Conservation (phyloP, 2,113 vertebrate species). For the Pristiophorus japonicus region DNA sequence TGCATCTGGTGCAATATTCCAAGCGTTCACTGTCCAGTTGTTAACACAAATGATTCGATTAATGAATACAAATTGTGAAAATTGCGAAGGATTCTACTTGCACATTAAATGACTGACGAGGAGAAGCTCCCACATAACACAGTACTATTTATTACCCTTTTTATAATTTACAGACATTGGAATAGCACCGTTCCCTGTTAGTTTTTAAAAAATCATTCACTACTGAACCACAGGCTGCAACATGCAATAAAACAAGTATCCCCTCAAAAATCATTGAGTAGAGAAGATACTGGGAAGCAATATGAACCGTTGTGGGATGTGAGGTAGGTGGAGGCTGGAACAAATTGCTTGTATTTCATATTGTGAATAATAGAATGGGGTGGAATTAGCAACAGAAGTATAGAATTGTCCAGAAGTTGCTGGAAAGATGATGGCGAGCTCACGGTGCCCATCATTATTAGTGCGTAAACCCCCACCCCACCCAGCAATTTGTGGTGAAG, state of each 20-base stretch:
- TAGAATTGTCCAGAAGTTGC: not conserved
- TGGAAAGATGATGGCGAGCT: not conserved
- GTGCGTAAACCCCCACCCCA: not conserved
- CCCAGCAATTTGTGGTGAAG: not conserved
- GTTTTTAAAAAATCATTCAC: not conserved
- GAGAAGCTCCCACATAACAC: not conserved
- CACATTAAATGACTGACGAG: not conserved
- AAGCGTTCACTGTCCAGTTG: not conserved
- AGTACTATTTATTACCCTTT: not conserved
- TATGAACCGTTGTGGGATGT: not conserved
- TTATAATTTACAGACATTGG: not conserved
- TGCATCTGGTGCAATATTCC: slow-evolving; percentile 3
- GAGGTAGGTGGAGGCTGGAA: not conserved
- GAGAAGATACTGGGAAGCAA: not conserved
- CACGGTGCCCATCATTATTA: not conserved
- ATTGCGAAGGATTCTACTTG: not conserved
- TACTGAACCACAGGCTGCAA: not conserved
- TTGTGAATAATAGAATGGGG: not conserved
- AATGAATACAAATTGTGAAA: not conserved
- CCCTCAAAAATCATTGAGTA: not conserved
- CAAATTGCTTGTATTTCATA: not conserved
- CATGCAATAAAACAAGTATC: not conserved
- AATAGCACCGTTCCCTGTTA: not conserved
- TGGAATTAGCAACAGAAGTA: not conserved
- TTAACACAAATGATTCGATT: not conserved